phyloP scores from a whole-genome alignment of 2,888 invertebrate species.

The Oscheius sp. region DNA sequence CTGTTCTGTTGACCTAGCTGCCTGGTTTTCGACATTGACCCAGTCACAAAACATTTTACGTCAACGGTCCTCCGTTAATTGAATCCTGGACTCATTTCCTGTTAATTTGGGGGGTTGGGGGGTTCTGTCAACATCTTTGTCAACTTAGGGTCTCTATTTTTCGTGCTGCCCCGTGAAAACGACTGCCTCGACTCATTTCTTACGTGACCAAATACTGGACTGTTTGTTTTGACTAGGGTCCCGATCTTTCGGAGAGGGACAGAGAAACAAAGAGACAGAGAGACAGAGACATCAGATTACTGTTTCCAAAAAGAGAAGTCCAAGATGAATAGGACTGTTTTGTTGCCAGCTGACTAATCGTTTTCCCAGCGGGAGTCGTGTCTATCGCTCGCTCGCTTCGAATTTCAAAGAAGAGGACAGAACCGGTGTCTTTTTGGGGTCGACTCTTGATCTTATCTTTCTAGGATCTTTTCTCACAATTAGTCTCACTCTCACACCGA shows the following conservation, averaged over 20 bases:
- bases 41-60: background rate
- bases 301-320: background rate
- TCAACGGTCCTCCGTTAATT: conserved; percentile 5
- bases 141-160: conserved; percentile 5
- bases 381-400: no score
- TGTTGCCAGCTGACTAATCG: background rate
- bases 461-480: background rate
- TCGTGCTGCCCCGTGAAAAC: conserved; percentile 34
- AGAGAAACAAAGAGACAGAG: no score
- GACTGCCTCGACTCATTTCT: conserved; percentile 31
- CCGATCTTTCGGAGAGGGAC: background rate
- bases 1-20: background rate
- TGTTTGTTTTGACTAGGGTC: conserved; percentile 20
- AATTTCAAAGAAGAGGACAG: background rate
- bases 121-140: background rate
- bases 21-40: no score
- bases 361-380: no score
- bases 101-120: background rate
- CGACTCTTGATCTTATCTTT: conserved; percentile 4
- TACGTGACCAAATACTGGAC: conserved; percentile 36
- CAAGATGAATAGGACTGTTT: background rate
- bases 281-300: background rate
- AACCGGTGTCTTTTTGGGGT: conserved; percentile 24
- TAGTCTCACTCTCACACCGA: background rate
- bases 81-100: background rate